phyloP scores from a whole-genome alignment of 2,888 invertebrate species.

The Microctonus hyperodae region DNA sequence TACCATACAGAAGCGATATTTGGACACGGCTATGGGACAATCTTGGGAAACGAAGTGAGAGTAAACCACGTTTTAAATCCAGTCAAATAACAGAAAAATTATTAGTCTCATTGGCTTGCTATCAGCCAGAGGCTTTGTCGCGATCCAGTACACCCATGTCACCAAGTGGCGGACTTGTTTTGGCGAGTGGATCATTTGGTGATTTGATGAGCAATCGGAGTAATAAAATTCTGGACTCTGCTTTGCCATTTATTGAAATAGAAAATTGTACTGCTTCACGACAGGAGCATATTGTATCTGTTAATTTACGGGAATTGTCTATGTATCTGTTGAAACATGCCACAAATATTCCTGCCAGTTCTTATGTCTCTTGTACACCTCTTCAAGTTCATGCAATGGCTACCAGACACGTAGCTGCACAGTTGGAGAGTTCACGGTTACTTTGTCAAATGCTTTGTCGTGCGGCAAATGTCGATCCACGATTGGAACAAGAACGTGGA shows the following conservation, averaged over 20 bases:
- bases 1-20: slow-evolving; percentile 82
- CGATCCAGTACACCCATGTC: slow-evolving; percentile 86
- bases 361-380: slow-evolving; percentile 66
- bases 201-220: slow-evolving; percentile 55
- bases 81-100: slow-evolving; percentile 79
- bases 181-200: slow-evolving; percentile 48
- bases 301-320: slow-evolving; percentile 85
- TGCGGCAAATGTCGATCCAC: slow-evolving; percentile 73
- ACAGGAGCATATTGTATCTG: slow-evolving; percentile 87
- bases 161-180: slow-evolving; percentile 69
- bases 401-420: slow-evolving; percentile 82
- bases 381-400: slow-evolving; percentile 81
- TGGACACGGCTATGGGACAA: slow-evolving; percentile 86
- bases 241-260: slow-evolving; percentile 80
- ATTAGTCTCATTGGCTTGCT: slow-evolving; percentile 81
- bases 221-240: slow-evolving; percentile 54
- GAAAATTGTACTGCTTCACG: slow-evolving; percentile 88
- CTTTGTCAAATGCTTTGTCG: slow-evolving; percentile 79
- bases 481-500: slow-evolving; percentile 76
- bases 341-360: slow-evolving; percentile 52
- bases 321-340: slow-evolving; percentile 80
- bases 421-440: slow-evolving; percentile 79
- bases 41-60: slow-evolving; percentile 69
- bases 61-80: slow-evolving; percentile 71
- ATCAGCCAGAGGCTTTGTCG: slow-evolving; percentile 86